phyloP scores from a whole-genome alignment of 2,888 invertebrate species.

The Phaedon cochleariae region DNA sequence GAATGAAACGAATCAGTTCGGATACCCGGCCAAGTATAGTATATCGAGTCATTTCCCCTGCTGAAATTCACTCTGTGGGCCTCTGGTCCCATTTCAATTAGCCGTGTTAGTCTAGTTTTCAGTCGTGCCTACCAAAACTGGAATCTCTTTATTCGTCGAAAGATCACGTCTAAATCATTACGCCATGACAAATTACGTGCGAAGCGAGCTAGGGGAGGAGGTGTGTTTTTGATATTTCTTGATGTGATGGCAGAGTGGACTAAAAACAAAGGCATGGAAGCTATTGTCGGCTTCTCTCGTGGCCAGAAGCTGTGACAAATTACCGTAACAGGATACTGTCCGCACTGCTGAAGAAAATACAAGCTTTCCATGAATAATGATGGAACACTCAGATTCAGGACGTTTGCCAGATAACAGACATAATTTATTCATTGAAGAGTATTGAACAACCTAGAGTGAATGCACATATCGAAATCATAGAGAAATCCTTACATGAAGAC shows the following conservation, averaged over 20 bases:
- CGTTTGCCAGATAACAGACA: background rate
- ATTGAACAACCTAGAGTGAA: background rate
- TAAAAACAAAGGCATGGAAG: constrained; percentile 14
- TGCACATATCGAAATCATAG: no score
- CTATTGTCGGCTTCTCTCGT: constrained; percentile 18
- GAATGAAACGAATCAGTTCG: background rate
- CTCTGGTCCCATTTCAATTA: constrained; percentile 36
- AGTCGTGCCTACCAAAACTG: constrained; percentile 26
- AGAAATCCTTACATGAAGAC: no score
- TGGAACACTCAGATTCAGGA: background rate
- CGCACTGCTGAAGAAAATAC: background rate
- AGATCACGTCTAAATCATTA: constrained; percentile 36
- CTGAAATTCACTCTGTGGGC: constrained; percentile 22
- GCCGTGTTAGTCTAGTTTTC: constrained; percentile 35
- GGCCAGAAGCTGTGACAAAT: constrained; percentile 21
- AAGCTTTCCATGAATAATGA: constrained; percentile 18
- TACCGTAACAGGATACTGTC: constrained; percentile 18
- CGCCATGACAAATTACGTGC: constrained; percentile 41
- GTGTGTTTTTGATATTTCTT: constrained; percentile 26
- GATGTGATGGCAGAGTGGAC: constrained; percentile 11
- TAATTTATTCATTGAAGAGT: background rate
- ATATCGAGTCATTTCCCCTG: background rate
- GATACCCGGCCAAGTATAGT: background rate
- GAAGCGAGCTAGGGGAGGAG: background rate
- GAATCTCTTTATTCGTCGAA: constrained; percentile 25